phyloP scores from a whole-genome alignment of 92 coral and sea anemone genomes.

The Palythoa heliodiscus region DNA sequence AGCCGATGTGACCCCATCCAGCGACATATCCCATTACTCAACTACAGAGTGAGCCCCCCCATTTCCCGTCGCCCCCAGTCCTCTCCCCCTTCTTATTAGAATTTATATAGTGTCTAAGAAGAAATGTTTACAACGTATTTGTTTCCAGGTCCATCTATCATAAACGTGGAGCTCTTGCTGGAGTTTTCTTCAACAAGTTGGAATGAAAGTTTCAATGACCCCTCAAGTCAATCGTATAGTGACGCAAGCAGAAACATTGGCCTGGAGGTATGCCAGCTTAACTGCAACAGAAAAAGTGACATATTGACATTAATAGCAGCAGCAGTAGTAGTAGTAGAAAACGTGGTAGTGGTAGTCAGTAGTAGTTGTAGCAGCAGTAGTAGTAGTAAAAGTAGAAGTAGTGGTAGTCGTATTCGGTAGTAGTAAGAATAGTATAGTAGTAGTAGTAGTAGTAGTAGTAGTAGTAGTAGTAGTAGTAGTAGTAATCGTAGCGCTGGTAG shows the following conservation, averaged over 20 bases:
- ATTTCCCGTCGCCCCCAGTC: background rate
- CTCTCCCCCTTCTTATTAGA: too few species aligned
- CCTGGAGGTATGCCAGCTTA: background rate
- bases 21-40: too few species aligned
- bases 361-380: too few species aligned
- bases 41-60: too few species aligned
- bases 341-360: too few species aligned
- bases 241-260: slow-evolving; percentile 1
- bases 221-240: background rate
- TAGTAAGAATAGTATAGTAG: too few species aligned
- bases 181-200: background rate
- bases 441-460: background rate
- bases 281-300: too few species aligned
- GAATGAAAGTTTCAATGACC: background rate
- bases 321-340: too few species aligned
- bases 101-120: background rate
- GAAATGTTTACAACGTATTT: background rate
- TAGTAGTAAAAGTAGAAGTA: too few species aligned
- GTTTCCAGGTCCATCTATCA: background rate
- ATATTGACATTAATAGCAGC: too few species aligned
- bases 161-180: background rate
- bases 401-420: too few species aligned
- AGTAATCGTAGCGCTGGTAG: background rate
- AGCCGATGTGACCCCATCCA: too few species aligned
- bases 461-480: background rate